Evolutionary conservation across 2,113 vertebrate genomes (phyloP).

Genomic region (Chaetodon auriga): DNA sequence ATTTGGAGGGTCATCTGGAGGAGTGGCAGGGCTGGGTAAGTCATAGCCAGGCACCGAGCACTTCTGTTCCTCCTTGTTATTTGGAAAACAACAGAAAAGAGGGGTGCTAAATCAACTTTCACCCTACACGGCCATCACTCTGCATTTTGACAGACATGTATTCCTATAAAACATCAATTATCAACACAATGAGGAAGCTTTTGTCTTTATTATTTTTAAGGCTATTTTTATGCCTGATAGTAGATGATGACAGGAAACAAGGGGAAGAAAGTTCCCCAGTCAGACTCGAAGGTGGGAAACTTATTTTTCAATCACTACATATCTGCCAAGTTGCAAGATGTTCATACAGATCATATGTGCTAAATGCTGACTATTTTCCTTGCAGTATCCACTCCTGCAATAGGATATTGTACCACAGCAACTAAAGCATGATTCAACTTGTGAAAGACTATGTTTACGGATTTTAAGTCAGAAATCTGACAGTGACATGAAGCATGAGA

Average conservation of each 20-base stretch:
- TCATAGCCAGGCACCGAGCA: neutral
- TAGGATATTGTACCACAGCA: neutral
- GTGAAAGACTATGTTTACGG: neutral
- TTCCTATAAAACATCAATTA: neutral
- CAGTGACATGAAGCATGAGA: neutral
- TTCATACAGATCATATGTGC: neutral
- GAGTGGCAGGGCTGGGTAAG: constrained; percentile 6
- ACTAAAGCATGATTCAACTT: neutral
- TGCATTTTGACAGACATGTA: neutral
- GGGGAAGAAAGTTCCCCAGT: neutral
- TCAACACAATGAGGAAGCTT: too few species aligned
- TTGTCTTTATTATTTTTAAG: neutral
- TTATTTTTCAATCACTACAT: too few species aligned
- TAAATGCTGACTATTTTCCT: neutral
- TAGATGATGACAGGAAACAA: neutral
- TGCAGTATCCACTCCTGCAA: neutral
- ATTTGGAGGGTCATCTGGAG: constrained; percentile 35
- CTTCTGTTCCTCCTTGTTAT: constrained; percentile 6
- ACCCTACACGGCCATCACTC: neutral
- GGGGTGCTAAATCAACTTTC: too few species aligned
- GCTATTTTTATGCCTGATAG: neutral
- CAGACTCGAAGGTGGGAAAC: too few species aligned
- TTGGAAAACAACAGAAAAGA: neutral
- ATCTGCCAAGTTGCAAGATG: neutral
- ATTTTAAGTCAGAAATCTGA: neutral